A percentile compares a stretch with the other conserved stretches of the same genome.
Evolutionary conservation across 2,888 invertebrate genomes (phyloP).

Genomic region (Drosophila pseudotalamancana): DNA sequence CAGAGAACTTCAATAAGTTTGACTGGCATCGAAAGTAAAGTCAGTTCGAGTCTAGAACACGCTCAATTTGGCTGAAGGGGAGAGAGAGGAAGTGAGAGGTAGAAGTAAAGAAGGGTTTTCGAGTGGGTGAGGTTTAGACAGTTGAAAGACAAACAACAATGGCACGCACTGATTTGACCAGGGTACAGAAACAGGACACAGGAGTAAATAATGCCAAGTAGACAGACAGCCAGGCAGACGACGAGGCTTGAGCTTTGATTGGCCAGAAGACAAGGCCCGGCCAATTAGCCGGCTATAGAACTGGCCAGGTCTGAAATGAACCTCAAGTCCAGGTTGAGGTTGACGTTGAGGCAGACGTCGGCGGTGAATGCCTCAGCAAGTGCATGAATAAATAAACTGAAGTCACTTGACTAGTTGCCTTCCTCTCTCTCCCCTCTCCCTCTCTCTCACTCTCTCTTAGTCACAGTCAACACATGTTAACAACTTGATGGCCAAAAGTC

Average conservation of each 20-base stretch:
- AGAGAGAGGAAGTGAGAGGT: no score
- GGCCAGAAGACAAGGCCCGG: constrained; percentile 51
- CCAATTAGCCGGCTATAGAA: constrained; percentile 68
- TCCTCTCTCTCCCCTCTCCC: neutral
- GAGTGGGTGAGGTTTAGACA: constrained; percentile 7
- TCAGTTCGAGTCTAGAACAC: constrained; percentile 33
- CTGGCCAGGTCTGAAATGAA: constrained; percentile 43
- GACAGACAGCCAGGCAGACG: constrained; percentile 40
- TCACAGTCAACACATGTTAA: constrained; percentile 73
- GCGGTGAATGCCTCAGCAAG: constrained; percentile 75
- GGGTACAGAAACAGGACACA: constrained; percentile 23
- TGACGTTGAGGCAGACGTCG: constrained; percentile 19
- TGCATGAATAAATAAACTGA: constrained; percentile 76
- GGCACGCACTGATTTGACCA: constrained; percentile 73
- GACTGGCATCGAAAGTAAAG: constrained; percentile 50
- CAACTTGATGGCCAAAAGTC: constrained; percentile 77
- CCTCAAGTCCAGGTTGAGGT: constrained; percentile 32
- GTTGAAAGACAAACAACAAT: constrained; percentile 72
- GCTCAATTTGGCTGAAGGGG: constrained; percentile 64
- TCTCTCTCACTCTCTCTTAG: neutral
- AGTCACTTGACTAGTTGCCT: constrained; percentile 57
- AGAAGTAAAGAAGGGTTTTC: no score
- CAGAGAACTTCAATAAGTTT: constrained; percentile 55
- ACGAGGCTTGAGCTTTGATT: constrained; percentile 72
- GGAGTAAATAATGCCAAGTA: constrained; percentile 37